Evolutionary conservation across 1,140 invertebrate genomes (phyloP).

Genomic region (Drosophila rufa): DNA sequence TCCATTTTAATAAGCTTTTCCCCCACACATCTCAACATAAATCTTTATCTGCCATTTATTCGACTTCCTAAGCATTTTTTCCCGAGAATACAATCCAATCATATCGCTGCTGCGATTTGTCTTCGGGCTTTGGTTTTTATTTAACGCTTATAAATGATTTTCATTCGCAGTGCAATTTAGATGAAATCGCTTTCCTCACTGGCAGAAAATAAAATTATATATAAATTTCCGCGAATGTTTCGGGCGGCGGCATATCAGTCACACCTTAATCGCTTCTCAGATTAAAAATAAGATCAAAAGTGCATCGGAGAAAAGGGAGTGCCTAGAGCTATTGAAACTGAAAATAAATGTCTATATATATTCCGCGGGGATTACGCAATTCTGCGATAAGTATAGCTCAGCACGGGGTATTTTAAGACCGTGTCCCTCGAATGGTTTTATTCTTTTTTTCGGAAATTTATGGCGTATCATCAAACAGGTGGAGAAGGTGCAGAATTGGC

Average conservation of each 20-base stretch:
- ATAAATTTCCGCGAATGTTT: constrained; percentile 33
- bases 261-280: constrained; percentile 56
- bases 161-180: constrained; percentile 63
- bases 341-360: constrained; percentile 7
- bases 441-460: constrained; percentile 58
- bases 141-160: constrained; percentile 63
- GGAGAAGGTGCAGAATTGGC: constrained; percentile 17
- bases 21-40: constrained; percentile 3
- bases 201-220: constrained; percentile 22
- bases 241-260: constrained; percentile 12
- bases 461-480: constrained; percentile 66
- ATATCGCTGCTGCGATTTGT: constrained; percentile 46
- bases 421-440: constrained; percentile 2
- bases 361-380: constrained; percentile 20
- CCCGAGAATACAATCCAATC: constrained; percentile 7
- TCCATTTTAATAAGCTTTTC: constrained; percentile 4
- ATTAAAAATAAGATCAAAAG: constrained; percentile 35
- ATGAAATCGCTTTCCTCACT: constrained; percentile 48
- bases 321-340: constrained; percentile 11
- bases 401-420: constrained; percentile 26
- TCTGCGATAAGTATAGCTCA: constrained; percentile 16
- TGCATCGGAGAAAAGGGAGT: background rate
- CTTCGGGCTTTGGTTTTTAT: constrained; percentile 37
- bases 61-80: background rate
- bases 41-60: constrained; percentile 15